Evolutionary conservation across 2,113 vertebrate genomes (phyloP), one percentile per base, ranked within the genome.

Genomic region (Thamnophis sirtalis): DNA sequence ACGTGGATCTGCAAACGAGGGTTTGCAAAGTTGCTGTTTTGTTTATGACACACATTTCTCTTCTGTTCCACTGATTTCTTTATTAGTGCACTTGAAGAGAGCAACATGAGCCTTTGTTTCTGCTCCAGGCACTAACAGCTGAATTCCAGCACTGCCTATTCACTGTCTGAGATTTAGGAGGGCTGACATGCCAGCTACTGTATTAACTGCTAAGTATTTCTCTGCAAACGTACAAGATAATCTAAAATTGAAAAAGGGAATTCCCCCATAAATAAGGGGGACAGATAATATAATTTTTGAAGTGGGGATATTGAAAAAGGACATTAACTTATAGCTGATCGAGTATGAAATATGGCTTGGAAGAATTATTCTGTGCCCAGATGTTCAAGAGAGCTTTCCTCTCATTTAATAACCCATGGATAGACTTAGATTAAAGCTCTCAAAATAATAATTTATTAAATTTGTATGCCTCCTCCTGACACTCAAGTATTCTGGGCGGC

Each of bases 21-120:
- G 95, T 95, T 96, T 93, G 73, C 17, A 95, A 93, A 0, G 0
- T 89, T 92, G 94, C 95, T 96, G 94, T 92, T 93, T 95, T 96
- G 95, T 96, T 97, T 96, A 95, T 97, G 96, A 96, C 94, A 96
- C 92, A 95, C 96, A 95, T 80, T 51, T 96, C 95, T 96, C 96
- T 96, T 97, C 95, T n/a, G 0, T 96, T 94, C 94, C 94, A 95
- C 87, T 96, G 96, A 96, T 94, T 96, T 95, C 95, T 95, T 94
- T 95, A 97, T 96, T 95, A 96, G 92, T 0, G 1, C 24, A 1
- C 93, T 95, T 95, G 95, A 94, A 94, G 94, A 93, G 88, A 1
- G 4, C 91, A 87, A 11, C 87, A 92, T 91, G 84, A 91, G 89
- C 91, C 92, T 88, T 90, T 90, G 86, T 95, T 43, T 94, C 94